Base-by-base conservation (phyloP, 2,888 invertebrate genomes). In the Amorpha juglandis region DNA sequence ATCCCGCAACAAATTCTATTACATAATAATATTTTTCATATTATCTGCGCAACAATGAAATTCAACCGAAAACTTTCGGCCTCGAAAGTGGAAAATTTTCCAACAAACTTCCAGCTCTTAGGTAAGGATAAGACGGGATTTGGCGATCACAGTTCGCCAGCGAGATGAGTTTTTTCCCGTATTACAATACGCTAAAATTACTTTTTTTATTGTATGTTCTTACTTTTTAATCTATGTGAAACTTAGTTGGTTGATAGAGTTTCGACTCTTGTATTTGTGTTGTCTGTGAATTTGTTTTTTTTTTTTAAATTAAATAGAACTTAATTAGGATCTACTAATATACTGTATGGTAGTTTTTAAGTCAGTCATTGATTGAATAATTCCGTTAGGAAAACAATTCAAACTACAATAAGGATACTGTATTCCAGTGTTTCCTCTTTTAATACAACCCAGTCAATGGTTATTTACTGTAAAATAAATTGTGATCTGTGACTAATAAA, bases 101-200 rank as follows among this genome's bases (percentile, higher is more conserved):
- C 2, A 67, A 66, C 63, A 65, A 70, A 70, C 50, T 69, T 70
- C 63, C 48, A 35, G 35, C 50, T 62, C 63, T 63, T 63, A 63
- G 63, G 63, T 63, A 21, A 21, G 67, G 70, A 67, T 69, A 68
- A 68, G 64, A 66, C 65, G 65, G 69, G 69, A 68, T 71, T 69
- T 69, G 69, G 68, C 70, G 70, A 67, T 67, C 67, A 63, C 66
- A 69, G 68, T 71, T 69, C 62, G 55, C 47, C 62, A 67, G 63
- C 68, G 68, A 64, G 68, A 71, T 71, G 66, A 69, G 69, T 69
- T 67, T 69, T 68, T 55, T 27, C 27, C 27, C 35, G 33, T 55
- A 55, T 55, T 42, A 58, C 58, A 58, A 58, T 58, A 42, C 58
- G 19, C 42, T 19, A 21, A 58, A 42, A 58, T 58, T 42, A 42